phyloP scores from a whole-genome alignment of 1,140 invertebrate species.

The Palaemon carinicauda region DNA sequence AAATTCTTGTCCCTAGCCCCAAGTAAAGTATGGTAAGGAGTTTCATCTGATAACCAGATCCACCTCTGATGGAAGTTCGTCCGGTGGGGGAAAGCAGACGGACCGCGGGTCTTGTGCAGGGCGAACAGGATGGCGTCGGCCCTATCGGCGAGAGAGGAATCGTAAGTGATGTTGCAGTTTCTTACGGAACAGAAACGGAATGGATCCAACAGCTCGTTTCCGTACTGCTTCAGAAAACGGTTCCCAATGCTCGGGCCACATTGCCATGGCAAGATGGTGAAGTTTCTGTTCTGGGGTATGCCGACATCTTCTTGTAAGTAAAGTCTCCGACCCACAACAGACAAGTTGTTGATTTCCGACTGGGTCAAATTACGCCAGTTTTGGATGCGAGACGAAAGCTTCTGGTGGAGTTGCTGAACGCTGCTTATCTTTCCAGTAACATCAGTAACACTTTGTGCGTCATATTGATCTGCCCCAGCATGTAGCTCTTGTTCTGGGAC shows the following conservation, averaged over 20 bases:
- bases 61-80: conserved; percentile 68
- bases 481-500: conserved; percentile 30
- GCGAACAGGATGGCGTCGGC: conserved; percentile 72
- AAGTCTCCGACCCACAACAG: conserved; percentile 53
- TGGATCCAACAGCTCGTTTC: conserved; percentile 63
- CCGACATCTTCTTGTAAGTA: conserved; percentile 48
- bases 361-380: conserved; percentile 39
- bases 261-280: conserved; percentile 61
- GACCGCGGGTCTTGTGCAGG: conserved; percentile 66
- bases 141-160: conserved; percentile 62
- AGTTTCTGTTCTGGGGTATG: conserved; percentile 42
- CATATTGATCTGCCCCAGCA: no score
- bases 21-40: conserved; percentile 69
- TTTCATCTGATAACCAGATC: conserved; percentile 73
- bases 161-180: conserved; percentile 69
- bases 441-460: no score
- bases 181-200: conserved; percentile 70
- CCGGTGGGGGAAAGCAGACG: conserved; percentile 62
- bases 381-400: not conserved
- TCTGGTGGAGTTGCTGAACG: no score
- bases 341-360: conserved; percentile 29
- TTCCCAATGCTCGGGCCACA: conserved; percentile 58
- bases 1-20: conserved; percentile 61
- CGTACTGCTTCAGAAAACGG: conserved; percentile 59
- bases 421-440: no score